Percentiles rank a stretch among this genome's conserved stretches.
Evolutionary conservation across 2,113 vertebrate species (phyloP).

Genomic region (Equus quagga): DNA sequence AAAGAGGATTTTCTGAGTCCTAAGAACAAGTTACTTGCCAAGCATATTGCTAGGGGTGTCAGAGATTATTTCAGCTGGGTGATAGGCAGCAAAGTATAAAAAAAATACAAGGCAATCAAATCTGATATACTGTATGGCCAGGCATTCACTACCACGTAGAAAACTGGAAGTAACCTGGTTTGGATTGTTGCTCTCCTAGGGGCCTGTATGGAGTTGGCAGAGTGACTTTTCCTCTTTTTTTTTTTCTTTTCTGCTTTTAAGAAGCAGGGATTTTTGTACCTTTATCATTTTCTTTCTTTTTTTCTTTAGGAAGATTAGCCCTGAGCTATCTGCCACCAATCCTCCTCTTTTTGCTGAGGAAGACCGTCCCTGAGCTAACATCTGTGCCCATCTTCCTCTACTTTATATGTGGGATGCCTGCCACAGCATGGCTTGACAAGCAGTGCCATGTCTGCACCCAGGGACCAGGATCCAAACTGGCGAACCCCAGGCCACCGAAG

Average conservation of each 20-base stretch:
- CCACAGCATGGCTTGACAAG: no score
- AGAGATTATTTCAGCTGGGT: conserved; percentile 25
- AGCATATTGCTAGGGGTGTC: not conserved
- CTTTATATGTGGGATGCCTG: no score
- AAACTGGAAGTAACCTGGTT: conserved; percentile 7
- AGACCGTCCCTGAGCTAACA: no score
- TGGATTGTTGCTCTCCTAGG: not conserved
- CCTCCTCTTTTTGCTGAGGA: no score
- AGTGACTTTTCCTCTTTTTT: not conserved
- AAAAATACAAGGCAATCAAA: not conserved
- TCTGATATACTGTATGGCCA: not conserved
- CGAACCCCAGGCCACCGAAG: no score
- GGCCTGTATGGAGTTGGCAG: not conserved
- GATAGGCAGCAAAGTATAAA: not conserved
- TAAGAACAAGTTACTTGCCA: not conserved
- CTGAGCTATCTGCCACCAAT: no score
- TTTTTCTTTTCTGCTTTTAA: not conserved
- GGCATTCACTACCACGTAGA: conserved; percentile 6
- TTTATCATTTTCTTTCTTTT: not conserved
- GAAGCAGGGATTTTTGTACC: not conserved
- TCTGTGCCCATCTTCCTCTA: no score
- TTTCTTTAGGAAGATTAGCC: not conserved
- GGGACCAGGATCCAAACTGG: no score
- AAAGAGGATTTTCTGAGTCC: conserved; percentile 25
- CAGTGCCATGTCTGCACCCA: no score